phyloP scores from a whole-genome alignment of 30 jellyfish, hydroid and myxozoan species.

The Catostylus mosaicus region DNA sequence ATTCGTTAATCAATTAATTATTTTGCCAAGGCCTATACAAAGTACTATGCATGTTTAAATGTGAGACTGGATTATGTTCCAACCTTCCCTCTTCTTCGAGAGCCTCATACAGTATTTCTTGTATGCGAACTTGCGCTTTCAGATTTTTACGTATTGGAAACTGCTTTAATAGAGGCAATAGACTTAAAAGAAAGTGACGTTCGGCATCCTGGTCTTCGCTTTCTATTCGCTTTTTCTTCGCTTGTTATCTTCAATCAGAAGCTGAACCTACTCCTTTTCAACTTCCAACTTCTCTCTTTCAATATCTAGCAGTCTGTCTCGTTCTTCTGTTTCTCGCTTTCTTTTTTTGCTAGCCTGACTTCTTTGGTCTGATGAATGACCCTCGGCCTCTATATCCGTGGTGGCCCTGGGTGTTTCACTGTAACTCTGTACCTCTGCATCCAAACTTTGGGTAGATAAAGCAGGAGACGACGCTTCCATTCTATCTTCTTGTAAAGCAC shows the following conservation, averaged over 20 bases:
- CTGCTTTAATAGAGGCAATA: constrained; percentile 7
- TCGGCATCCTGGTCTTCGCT: constrained; percentile 35
- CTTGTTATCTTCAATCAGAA: constrained; percentile 3
- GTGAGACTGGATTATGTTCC: background rate
- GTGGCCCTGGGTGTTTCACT: no score
- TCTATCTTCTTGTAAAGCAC: background rate
- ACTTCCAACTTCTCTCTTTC: constrained; percentile 25
- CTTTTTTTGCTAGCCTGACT: background rate
- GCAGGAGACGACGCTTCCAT: background rate
- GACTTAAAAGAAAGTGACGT: constrained; percentile 2
- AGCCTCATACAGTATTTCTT: constrained; percentile 20
- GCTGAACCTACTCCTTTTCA: constrained; percentile 27
- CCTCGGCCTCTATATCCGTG: no score
- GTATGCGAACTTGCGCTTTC: background rate
- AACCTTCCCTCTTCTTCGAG: no score
- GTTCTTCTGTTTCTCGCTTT: background rate
- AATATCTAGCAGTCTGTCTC: background rate
- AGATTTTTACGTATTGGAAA: constrained; percentile 16
- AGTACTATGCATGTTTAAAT: no score
- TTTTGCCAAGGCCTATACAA: constrained; percentile 20
- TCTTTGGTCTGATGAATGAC: no score
- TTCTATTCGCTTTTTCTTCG: constrained; percentile 30
- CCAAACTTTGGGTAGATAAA: no score
- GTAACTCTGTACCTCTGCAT: no score
- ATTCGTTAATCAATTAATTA: background rate